phyloP scores from a whole-genome alignment of 2,888 invertebrate genomes.

The Callinectes sapidus region DNA sequence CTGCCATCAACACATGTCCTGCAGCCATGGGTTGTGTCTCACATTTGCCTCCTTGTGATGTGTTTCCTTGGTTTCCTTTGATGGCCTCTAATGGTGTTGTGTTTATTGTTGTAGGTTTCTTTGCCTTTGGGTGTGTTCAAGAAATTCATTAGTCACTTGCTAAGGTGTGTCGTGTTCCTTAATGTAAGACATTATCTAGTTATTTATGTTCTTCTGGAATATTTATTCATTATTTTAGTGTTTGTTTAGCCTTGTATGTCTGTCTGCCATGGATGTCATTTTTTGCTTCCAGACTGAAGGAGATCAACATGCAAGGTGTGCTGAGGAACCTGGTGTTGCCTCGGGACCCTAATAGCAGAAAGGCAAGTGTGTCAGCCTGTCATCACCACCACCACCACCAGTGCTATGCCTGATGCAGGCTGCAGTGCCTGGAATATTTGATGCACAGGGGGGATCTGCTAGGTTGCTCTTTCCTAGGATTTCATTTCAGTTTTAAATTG shows the following conservation, averaged over 20 bases:
- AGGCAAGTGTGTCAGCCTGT: neutral
- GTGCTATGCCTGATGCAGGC: too few species aligned
- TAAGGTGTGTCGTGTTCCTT: neutral
- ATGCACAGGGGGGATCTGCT: too few species aligned
- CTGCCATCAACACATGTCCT: too few species aligned
- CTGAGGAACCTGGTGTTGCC: slow-evolving; percentile 55
- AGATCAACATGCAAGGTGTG: slow-evolving; percentile 73
- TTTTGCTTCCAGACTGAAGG: slow-evolving; percentile 75
- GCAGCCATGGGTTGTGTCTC: too few species aligned
- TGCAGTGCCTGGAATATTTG: too few species aligned
- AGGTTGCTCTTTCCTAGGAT: too few species aligned
- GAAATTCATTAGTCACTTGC: neutral
- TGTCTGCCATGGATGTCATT: slow-evolving; percentile 35
- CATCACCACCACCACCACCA: too few species aligned
- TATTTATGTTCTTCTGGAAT: neutral
- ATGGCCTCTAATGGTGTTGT: neutral
- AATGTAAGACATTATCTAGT: neutral
- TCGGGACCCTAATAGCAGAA: neutral
- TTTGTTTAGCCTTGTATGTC: neutral
- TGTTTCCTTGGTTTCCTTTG: too few species aligned
- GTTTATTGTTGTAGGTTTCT: neutral
- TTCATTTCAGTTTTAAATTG: too few species aligned
- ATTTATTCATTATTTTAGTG: neutral
- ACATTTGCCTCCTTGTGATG: too few species aligned
- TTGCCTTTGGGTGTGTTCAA: neutral